Base-by-base conservation (phyloP, 2,797 vertebrate species). In the Phrynocephalus guinanensis region DNA sequence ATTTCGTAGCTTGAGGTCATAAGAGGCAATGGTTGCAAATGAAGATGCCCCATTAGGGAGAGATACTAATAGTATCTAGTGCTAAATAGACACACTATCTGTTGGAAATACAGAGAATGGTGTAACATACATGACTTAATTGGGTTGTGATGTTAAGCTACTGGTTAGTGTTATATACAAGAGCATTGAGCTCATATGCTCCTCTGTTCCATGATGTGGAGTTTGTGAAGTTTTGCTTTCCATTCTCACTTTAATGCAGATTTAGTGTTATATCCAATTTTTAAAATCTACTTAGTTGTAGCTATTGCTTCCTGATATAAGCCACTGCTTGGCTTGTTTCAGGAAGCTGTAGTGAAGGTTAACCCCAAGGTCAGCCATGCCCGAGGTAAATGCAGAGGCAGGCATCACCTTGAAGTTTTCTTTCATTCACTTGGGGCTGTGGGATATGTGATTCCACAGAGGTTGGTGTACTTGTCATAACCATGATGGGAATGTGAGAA, bases 191-290 rank as follows among this genome's bases (percentile, higher is more conserved):
- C 13, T 87, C 52, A 15, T 79, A 56, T 9, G 26, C 1, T 79
- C 84, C 50, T 50, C 15, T 79, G 30, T 84, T 44, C 28, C 30
- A 44, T 4, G 48, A n/a, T 16, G 28, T 24, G 38, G 66, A 30
- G 56, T 18, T 50, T 30, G 24, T 56, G 79, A 28, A 5, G 5
- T n/a, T 72, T 66, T 63, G n/a, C 68, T 76, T 48, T 75, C 71
- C 79, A n/a, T 82, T 82, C 66, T 75, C 71, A 75, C n/a, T 76
- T 87, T 75, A 66, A 20, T 38, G 50, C 56, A 86, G 33, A 75
- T 66, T 76, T 82, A 71, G 48, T 33, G 30, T 86, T 79, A 86
- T 26, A 6, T 16, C n/a, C 22, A 22, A 48, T 18, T 20, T 70
- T 16, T 80, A 80, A 85, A 86, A 50, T 63, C 33, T 63, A 33